Evolutionary conservation across 1,140 invertebrate genomes (phyloP).

Genomic region (Xylocopa sonorina): DNA sequence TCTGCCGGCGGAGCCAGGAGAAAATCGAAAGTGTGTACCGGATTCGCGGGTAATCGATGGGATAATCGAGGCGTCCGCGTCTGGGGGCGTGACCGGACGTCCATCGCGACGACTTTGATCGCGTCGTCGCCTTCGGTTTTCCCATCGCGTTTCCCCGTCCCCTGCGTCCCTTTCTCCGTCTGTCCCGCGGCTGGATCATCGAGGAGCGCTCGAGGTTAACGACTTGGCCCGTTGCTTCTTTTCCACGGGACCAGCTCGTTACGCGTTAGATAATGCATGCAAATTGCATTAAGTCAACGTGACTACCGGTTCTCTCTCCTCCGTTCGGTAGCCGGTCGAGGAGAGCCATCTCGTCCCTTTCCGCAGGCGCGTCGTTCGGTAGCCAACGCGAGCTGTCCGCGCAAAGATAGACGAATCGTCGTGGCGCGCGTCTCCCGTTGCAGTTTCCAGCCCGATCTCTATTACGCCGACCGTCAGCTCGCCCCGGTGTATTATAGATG

Average conservation of each 20-base stretch:
- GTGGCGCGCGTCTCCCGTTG: slow-evolving; percentile 12
- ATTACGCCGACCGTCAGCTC: slow-evolving; percentile 27
- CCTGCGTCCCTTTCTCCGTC: not conserved
- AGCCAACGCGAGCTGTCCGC: slow-evolving; percentile 59
- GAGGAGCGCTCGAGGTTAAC: slow-evolving; percentile 39
- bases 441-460: slow-evolving; percentile 30
- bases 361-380: no score
- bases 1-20: not conserved
- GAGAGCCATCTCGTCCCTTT: no score
- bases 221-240: slow-evolving; percentile 38
- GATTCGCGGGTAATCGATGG: not conserved
- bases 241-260: slow-evolving; percentile 57
- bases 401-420: slow-evolving; percentile 67
- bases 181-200: slow-evolving; percentile 13
- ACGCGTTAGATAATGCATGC: slow-evolving; percentile 75
- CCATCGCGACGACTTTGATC: slow-evolving; percentile 5
- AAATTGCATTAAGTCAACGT: slow-evolving; percentile 72
- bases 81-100: slow-evolving; percentile 31
- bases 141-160: no score
- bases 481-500: slow-evolving; percentile 25
- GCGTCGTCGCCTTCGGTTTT: not conserved
- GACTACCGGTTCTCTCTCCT: slow-evolving; percentile 67
- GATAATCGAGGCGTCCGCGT: not conserved
- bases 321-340: no score
- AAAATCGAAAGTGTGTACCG: not conserved